Percentiles rank a stretch among this genome's conserved stretches.
Evolutionary conservation across 64 coral and sea anemone species (phyloP).

Genomic region (Montipora foliosa): DNA sequence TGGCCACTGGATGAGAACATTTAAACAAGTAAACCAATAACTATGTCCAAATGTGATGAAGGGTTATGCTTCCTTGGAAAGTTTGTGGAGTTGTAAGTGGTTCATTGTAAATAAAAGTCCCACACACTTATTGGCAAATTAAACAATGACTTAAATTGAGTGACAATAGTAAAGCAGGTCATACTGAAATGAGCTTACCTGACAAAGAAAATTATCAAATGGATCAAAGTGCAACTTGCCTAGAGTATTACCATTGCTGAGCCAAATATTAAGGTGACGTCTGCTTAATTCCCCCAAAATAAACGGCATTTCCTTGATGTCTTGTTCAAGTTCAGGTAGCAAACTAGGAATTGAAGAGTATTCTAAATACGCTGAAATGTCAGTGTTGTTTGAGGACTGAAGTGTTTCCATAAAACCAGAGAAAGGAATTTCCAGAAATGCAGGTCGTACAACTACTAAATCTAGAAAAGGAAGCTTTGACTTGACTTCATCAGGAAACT

Average conservation of each 20-base stretch:
- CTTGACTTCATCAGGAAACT: slow-evolving; percentile 63
- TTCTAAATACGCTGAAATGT: slow-evolving; percentile 81
- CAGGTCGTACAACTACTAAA: slow-evolving; percentile 81
- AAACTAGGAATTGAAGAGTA: slow-evolving; percentile 79
- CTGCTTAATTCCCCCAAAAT: slow-evolving; percentile 62
- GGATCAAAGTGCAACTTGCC: slow-evolving; percentile 93
- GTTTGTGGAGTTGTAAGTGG: no score
- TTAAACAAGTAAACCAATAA: no score
- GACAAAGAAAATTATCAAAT: slow-evolving; percentile 88
- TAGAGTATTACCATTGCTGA: slow-evolving; percentile 87
- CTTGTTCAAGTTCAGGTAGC: slow-evolving; percentile 76
- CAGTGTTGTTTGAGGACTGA: slow-evolving; percentile 21
- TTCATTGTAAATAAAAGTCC: no score
- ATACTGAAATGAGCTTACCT: slow-evolving; percentile 11
- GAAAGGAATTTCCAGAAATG: slow-evolving; percentile 77
- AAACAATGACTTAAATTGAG: no score
- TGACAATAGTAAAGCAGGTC: no score
- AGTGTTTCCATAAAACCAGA: slow-evolving; percentile 70
- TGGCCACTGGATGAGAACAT: no score
- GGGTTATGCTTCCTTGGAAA: no score
- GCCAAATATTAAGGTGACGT: slow-evolving; percentile 84
- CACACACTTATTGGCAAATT: no score
- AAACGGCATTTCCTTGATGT: slow-evolving; percentile 72
- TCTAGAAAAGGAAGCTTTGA: slow-evolving; percentile 77
- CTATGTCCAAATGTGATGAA: no score